Evolutionary conservation across 53 echinoderm and acorn worm species (phyloP).

Genomic region (Mesocentrotus franciscanus): DNA sequence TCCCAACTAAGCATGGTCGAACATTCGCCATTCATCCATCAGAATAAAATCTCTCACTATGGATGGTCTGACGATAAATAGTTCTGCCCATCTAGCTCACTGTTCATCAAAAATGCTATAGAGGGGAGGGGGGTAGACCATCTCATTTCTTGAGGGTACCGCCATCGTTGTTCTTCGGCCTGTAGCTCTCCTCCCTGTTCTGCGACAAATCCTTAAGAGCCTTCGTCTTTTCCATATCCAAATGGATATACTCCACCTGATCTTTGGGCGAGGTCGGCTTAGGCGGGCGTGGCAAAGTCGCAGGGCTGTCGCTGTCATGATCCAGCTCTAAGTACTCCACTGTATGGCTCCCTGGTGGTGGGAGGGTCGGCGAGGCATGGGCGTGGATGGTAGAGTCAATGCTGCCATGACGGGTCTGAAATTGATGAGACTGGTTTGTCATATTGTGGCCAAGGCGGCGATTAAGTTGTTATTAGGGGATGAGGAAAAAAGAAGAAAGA

Average conservation of each 20-base stretch:
- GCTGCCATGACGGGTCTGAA: conserved; percentile 66
- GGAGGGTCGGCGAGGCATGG: conserved; percentile 55
- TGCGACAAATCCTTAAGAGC: conserved; percentile 80
- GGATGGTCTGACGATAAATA: neutral
- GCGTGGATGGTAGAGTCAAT: conserved; percentile 51
- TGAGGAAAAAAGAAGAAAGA: conserved; percentile 8
- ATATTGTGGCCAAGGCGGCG: conserved; percentile 54
- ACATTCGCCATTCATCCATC: neutral
- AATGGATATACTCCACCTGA: conserved; percentile 86
- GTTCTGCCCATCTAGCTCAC: neutral
- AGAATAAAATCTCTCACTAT: neutral
- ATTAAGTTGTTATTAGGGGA: conserved; percentile 31
- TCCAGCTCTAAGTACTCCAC: conserved; percentile 90
- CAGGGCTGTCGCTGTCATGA: conserved; percentile 72
- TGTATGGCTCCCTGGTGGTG: conserved; percentile 61
- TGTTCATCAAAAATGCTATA: neutral
- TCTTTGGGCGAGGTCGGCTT: conserved; percentile 74
- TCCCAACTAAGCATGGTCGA: neutral
- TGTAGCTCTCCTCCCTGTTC: conserved; percentile 77
- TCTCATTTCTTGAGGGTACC: conserved; percentile 61
- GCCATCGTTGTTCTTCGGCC: conserved; percentile 49
- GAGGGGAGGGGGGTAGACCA: neutral
- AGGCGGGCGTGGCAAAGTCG: conserved; percentile 75
- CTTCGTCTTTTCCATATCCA: conserved; percentile 88
- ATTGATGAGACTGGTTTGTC: conserved; percentile 65